phyloP scores from a whole-genome alignment of 2,888 invertebrate species.

The Hecatera dysodea region DNA sequence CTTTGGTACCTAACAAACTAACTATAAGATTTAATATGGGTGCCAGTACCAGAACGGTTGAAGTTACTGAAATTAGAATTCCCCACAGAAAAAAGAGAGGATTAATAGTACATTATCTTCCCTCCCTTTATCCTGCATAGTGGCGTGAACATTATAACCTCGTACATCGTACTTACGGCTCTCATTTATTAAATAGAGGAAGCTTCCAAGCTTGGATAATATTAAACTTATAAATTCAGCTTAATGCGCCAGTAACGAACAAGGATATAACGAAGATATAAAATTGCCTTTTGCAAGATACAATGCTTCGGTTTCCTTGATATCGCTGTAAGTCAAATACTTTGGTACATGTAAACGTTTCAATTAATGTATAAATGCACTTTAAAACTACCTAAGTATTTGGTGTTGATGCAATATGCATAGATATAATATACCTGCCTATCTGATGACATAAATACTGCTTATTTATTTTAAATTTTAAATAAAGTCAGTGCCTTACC shows the following conservation, averaged over 20 bases:
- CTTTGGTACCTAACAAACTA: not conserved
- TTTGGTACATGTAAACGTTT: not conserved
- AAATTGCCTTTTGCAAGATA: conserved; percentile 34
- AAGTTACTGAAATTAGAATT: conserved; percentile 1
- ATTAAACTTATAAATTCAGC: conserved; percentile 63
- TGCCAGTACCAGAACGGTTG: not conserved
- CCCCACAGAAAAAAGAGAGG: conserved; percentile 25
- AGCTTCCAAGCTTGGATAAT: conserved; percentile 58
- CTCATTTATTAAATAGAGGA: conserved; percentile 60
- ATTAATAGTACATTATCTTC: conserved; percentile 45
- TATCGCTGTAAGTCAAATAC: not conserved
- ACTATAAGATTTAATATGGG: conserved; percentile 1
- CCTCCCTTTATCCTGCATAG: conserved; percentile 37
- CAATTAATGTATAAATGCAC: not conserved
- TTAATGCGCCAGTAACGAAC: conserved; percentile 54
- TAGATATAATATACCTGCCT: too few relatives aligned
- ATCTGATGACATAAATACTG: too few relatives aligned
- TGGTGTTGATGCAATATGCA: too few relatives aligned
- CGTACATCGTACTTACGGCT: conserved; percentile 56
- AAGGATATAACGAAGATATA: conserved; percentile 44
- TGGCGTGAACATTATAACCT: conserved; percentile 58
- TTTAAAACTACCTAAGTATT: too few relatives aligned
- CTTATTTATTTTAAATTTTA: too few relatives aligned
- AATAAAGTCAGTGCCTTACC: not conserved
- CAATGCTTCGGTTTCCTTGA: conserved; percentile 4